A percentile compares a stretch with the other conserved stretches of the same genome.
Evolutionary conservation across 2,797 vertebrate genomes (phyloP).

Genomic region (Tenualosa thibaudeaui): DNA sequence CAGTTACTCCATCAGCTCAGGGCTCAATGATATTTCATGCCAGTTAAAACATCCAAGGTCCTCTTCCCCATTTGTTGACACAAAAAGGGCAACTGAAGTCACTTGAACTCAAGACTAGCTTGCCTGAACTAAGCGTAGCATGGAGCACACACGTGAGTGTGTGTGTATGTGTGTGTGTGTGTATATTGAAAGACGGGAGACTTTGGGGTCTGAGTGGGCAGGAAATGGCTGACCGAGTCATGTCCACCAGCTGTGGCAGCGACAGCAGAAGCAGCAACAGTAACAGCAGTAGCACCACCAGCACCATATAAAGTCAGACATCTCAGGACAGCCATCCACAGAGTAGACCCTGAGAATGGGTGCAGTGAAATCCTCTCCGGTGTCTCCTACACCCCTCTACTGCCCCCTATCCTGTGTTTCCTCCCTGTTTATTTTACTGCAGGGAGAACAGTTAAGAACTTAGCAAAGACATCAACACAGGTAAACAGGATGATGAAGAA

Average conservation of each 20-base stretch:
- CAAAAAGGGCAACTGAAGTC: neutral
- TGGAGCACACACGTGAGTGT: neutral
- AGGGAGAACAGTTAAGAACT: neutral
- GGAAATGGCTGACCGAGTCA: neutral
- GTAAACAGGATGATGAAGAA: neutral
- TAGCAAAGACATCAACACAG: neutral
- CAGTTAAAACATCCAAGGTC: neutral
- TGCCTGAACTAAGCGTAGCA: neutral
- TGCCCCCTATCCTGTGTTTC: neutral
- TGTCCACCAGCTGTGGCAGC: neutral
- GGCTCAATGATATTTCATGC: neutral
- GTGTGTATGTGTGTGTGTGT: neutral
- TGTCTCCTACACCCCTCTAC: neutral
- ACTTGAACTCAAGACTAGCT: neutral
- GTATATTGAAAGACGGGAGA: neutral
- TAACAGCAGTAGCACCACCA: neutral
- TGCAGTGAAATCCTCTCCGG: neutral
- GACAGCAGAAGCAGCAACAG: neutral
- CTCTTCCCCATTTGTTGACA: neutral
- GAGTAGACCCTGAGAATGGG: no score
- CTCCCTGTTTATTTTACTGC: neutral
- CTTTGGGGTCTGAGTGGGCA: neutral
- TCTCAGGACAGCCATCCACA: neutral
- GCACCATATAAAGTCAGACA: slow-evolving; percentile 14
- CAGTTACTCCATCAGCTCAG: neutral